These are phyloP conservation scores for Pomacea maculata DNA, from an alignment of 1,140 invertebrate genomes.

Conservation along the genomic window DNA sequence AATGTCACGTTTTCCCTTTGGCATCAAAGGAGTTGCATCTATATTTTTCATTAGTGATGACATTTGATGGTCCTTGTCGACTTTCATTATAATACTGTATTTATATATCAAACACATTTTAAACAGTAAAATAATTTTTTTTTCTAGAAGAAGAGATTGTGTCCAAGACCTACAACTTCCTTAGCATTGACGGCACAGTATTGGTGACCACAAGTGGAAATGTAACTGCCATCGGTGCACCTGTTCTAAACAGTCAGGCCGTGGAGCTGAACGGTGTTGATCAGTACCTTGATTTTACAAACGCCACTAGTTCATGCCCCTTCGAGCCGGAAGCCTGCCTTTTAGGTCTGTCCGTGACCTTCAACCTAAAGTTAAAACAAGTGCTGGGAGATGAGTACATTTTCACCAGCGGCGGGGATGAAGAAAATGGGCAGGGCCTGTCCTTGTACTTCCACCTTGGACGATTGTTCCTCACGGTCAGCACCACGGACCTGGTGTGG, in stretches of 20 bases:
- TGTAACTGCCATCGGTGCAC: conserved; percentile 28
- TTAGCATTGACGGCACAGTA: conserved; percentile 22
- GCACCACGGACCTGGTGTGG: conserved; percentile 41
- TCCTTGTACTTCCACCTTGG: conserved; percentile 38
- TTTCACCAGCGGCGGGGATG: conserved; percentile 48
- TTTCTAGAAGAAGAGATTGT: conserved; percentile 29
- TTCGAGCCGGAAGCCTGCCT: conserved; percentile 37
- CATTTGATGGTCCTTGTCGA: too few species aligned
- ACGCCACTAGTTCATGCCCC: conserved; percentile 28
- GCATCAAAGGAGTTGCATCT: too few species aligned
- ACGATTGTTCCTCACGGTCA: conserved; percentile 35
- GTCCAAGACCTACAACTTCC: conserved; percentile 26
- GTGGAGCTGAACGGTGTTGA: conserved; percentile 34
- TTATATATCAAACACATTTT: not conserved
- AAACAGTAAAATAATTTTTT: not conserved
- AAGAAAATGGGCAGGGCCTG: conserved; percentile 37
- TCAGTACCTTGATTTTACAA: conserved; percentile 31
- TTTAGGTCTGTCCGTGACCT: conserved; percentile 39
- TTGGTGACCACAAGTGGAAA: conserved; percentile 33
- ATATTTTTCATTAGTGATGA: too few species aligned
- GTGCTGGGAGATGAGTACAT: conserved; percentile 44
- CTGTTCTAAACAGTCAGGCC: conserved; percentile 19
- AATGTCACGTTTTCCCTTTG: too few species aligned
- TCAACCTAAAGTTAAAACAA: conserved; percentile 29
- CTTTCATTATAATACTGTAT: too few species aligned